A percentile compares a stretch with the other conserved stretches of the same genome.
Conservation (phyloP, 2,113 vertebrate species). For the Microtus montanus region DNA sequence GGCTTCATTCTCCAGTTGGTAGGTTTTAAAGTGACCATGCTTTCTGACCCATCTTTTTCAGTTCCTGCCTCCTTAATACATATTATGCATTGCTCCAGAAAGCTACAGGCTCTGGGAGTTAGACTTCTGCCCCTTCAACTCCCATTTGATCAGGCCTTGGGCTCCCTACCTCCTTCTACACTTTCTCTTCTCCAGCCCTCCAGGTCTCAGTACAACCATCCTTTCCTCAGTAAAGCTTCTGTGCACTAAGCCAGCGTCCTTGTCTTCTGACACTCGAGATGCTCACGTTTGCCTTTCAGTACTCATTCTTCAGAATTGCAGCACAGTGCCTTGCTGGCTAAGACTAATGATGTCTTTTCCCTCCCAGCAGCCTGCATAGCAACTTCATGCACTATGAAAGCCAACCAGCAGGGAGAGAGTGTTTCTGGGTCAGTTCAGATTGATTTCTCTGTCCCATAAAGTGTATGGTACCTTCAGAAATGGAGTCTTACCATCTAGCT, state of each 20-base stretch:
- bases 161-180: background rate
- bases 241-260: background rate
- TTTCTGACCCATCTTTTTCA: slow-evolving; percentile 1
- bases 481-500: background rate
- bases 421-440: background rate
- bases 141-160: background rate
- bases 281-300: background rate
- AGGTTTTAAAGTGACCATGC: background rate
- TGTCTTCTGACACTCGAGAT: background rate
- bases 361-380: background rate
- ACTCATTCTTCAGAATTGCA: background rate
- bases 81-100: background rate
- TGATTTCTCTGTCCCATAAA: background rate
- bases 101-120: background rate
- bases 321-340: background rate
- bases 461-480: background rate
- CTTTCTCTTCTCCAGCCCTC: background rate
- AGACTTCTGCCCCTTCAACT: background rate
- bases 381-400: background rate
- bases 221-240: background rate
- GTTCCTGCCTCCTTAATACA: background rate
- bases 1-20: slow-evolving; percentile 20
- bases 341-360: background rate
- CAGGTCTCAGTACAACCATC: background rate
- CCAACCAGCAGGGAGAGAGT: background rate